Percentiles rank a stretch among this genome's conserved stretches.
Conservation (phyloP, 2,888 invertebrate species). For the Lepidonotus clava region DNA sequence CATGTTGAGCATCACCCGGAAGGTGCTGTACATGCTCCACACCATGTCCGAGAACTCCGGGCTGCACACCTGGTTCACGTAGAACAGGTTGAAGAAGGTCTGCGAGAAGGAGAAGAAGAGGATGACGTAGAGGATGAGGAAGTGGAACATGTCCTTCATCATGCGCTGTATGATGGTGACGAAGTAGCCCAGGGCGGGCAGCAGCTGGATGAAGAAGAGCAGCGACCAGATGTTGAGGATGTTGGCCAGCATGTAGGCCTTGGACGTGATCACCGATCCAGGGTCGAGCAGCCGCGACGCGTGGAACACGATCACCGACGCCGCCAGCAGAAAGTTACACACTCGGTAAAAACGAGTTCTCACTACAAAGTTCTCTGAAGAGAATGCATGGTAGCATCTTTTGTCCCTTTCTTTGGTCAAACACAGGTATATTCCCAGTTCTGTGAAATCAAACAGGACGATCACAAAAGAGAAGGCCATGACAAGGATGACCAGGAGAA, state of each 20-base stretch:
- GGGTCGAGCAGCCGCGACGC: neutral
- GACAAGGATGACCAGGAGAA: constrained; percentile 25
- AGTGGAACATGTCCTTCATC: constrained; percentile 59
- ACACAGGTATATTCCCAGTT: neutral
- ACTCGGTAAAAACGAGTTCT: constrained; percentile 55
- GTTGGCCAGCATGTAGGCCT: constrained; percentile 57
- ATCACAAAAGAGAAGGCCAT: constrained; percentile 42
- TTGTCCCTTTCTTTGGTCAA: constrained; percentile 12
- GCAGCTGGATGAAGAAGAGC: constrained; percentile 57
- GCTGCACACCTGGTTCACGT: constrained; percentile 46
- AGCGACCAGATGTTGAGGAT: constrained; percentile 57
- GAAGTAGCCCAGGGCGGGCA: constrained; percentile 57
- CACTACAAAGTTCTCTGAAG: constrained; percentile 54
- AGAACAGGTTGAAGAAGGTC: constrained; percentile 56
- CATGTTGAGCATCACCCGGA: constrained; percentile 59
- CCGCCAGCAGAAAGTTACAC: constrained; percentile 55
- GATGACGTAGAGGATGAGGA: constrained; percentile 55
- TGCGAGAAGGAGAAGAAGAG: constrained; percentile 57
- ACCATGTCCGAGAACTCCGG: constrained; percentile 12
- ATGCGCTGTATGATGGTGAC: constrained; percentile 58
- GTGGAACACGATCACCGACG: constrained; percentile 49
- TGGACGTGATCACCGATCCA: neutral
- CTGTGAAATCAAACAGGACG: constrained; percentile 37
- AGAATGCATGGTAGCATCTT: constrained; percentile 39
- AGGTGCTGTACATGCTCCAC: constrained; percentile 56